A percentile compares a stretch with the other conserved stretches of the same genome.
These are phyloP conservation scores for Pocillopora verrucosa DNA, from an alignment of 64 coral and sea anemone genomes.

Conservation along the genomic window DNA sequence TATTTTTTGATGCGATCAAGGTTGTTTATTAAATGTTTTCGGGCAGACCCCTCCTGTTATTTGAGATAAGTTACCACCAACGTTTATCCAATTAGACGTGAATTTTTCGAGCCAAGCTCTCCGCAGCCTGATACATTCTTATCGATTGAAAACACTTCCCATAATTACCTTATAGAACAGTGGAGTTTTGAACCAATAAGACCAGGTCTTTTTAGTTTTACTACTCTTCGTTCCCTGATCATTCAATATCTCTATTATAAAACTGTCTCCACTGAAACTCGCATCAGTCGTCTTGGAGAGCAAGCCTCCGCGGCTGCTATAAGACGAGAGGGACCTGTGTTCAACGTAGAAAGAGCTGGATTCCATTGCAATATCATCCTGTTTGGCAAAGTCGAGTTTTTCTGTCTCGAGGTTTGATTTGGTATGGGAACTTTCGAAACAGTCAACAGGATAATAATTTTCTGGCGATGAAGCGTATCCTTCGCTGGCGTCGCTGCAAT, in stretches of 20 bases:
- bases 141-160: too few species aligned
- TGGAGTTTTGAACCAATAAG: slow-evolving; percentile 35
- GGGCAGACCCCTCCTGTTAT: too few species aligned
- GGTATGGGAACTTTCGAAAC: not conserved
- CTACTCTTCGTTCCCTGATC: not conserved
- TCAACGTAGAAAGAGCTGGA: not conserved
- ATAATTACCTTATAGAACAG: slow-evolving; percentile 31
- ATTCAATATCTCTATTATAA: not conserved
- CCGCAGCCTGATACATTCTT: too few species aligned
- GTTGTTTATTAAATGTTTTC: too few species aligned
- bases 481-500: slow-evolving; percentile 2
- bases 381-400: not conserved
- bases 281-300: not conserved
- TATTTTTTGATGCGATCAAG: not conserved
- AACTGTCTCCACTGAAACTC: not conserved
- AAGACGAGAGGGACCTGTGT: not conserved
- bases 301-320: not conserved
- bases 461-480: slow-evolving; percentile 34
- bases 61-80: not conserved
- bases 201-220: slow-evolving; percentile 29
- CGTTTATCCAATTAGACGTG: not conserved
- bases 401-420: not conserved
- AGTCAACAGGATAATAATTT: not conserved
- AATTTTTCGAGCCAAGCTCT: not conserved
- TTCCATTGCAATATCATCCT: not conserved